A percentile compares a stretch with the other conserved stretches of the same genome.
These are phyloP conservation scores for Axea sp. DNA, from an alignment of 2,888 invertebrate species.

Conservation along the genomic window DNA sequence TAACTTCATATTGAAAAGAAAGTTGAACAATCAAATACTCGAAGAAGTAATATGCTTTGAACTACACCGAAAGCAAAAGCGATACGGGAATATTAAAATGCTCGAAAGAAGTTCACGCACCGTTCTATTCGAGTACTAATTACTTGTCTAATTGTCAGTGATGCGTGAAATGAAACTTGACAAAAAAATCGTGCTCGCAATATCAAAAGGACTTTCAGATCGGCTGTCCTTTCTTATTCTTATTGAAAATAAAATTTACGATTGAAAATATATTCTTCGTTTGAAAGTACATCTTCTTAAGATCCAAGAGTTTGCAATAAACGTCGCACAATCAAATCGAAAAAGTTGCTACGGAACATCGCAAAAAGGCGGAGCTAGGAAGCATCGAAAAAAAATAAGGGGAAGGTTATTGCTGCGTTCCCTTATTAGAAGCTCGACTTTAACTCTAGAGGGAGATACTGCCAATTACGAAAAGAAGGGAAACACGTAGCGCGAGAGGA, in stretches of 20 bases:
- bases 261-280: slow-evolving; percentile 55
- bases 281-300: slow-evolving; percentile 59
- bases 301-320: slow-evolving; percentile 72
- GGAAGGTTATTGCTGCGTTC: slow-evolving; percentile 44
- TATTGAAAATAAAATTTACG: no score
- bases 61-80: slow-evolving; percentile 2
- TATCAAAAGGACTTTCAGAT: slow-evolving; percentile 8
- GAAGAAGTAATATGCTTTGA: slow-evolving; percentile 14
- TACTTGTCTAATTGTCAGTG: not conserved
- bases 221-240: not conserved
- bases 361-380: slow-evolving; percentile 61
- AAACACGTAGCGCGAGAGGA: slow-evolving; percentile 43
- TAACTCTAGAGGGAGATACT: slow-evolving; percentile 64
- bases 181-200: slow-evolving; percentile 6
- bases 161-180: slow-evolving; percentile 7
- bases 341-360: slow-evolving; percentile 53
- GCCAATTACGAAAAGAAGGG: slow-evolving; percentile 60
- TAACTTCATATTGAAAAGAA: not conserved
- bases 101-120: slow-evolving; percentile 42
- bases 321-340: slow-evolving; percentile 66
- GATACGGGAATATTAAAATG: slow-evolving; percentile 40
- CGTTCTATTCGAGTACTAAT: slow-evolving; percentile 30
- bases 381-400: slow-evolving; percentile 23
- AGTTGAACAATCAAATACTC: slow-evolving; percentile 5
- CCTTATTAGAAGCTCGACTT: slow-evolving; percentile 67